Base-by-base conservation (phyloP, 2,797 vertebrate genomes). In the Siniperca obscura region DNA sequence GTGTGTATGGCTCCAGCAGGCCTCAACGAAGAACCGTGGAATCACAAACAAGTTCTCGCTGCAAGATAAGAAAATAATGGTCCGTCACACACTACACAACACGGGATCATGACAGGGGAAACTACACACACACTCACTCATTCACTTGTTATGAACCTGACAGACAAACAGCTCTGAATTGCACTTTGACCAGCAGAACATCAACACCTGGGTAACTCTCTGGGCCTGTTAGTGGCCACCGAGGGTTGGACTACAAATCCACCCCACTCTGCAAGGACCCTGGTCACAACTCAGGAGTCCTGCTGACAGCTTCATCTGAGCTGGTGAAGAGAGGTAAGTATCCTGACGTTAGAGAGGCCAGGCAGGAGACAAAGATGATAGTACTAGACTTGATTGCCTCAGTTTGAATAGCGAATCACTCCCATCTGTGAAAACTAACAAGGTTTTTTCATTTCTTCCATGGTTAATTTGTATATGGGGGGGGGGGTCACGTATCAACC, bases 201-300 rank as follows among this genome's bases (percentile, higher is more conserved):
- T 53, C n/a, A 21, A 7, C 46, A 64, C 12, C 19, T 22, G 34
- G 44, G 42, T n/a, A n/a, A 30, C 30, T 13, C 27, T 30, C 14
- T 3, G 12, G 21, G 48, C 48, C 14, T 67, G 66, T 61, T 44
- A 66, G 27, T 42, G 40, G 40, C 40, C 40, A 42, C 40, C 3
- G 2, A 42, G 40, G 2, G 40, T 46, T 60, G 0, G 40, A 69
- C 57, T 78, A 64, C 56, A 61, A 52, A 68, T 60, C 0, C 61
- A 19, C 27, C n/a, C 5, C 36, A 50, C 78, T 30, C 40, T 12
- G 40, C 40, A 42, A 42, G 40, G 27, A 34, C 11, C 44, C 5
- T 8, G 44, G 46, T 80, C 74, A 78, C 13, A 9, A 52, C 48
- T 57, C 22, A 27, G 7, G 53, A 81, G 65, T 70, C 59, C 66